Base-by-base conservation (phyloP, 2,797 vertebrate species). In the Manis javanica region DNA sequence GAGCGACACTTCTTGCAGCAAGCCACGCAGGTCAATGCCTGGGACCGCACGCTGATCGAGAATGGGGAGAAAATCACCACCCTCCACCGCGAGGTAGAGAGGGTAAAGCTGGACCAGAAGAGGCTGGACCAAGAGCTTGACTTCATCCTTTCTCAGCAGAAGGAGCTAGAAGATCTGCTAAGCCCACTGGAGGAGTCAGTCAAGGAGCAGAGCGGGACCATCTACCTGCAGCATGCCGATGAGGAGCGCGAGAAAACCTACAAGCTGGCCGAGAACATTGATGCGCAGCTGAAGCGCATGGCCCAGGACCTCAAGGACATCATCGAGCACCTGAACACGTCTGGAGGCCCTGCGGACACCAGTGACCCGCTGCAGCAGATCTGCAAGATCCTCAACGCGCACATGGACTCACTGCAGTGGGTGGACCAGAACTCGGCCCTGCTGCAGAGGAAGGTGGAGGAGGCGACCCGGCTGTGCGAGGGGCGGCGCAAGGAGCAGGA, bases 381-480 rank as follows among this genome's bases (percentile, higher is more conserved):
- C 98, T 99, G 99, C 98, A 99, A 99, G 98, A 99, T 99, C 81
- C 98, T 99, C 95, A 99, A 99, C 6, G 99, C 99, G 0, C 99
- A 99, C 98, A 99, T 99, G 99, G 99, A 99, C 98, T 99, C 99
- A 0, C 98, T 99, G 91, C 99, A 99, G 98, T 99, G 99, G 99
- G 99, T 99, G 1, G 99, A 99, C 92, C 99, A 99, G 98, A 99
- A 99, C 97, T 99, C 99, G 18, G 99, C 99, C 0, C 99, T 99
- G 59, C 98, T 99, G 91, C 99, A 99, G 98, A 99, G 99, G 82
- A 99, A 99, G 95, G 99, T 99, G 83, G 99, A 99, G 95, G 99
- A 99, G 85, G 99, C 99, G 94, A 99, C 99, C 68, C 99, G 99
- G 93, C 97, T 99, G 79, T 99, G 99, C 0, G 99, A 99, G 97